Evolutionary conservation across 2,113 vertebrate species (phyloP).

Genomic region (Daubentonia madagascariensis): DNA sequence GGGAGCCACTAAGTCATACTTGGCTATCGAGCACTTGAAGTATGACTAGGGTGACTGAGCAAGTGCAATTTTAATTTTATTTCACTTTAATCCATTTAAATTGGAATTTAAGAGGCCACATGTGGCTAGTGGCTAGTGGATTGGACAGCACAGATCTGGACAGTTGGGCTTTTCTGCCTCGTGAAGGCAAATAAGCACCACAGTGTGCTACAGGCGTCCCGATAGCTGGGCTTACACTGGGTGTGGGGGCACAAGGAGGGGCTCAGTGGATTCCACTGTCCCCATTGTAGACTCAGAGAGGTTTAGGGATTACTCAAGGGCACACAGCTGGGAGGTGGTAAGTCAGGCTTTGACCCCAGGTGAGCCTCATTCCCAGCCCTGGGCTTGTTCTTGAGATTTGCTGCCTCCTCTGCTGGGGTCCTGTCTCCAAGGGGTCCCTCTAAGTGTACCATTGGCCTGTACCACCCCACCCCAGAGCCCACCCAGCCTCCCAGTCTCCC

Average conservation of each 20-base stretch:
- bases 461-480: background rate
- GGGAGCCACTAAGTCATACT: background rate
- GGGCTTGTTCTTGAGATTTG: background rate
- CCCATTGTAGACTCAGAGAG: background rate
- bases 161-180: fast-evolving
- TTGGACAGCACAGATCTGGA: fast-evolving
- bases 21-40: background rate
- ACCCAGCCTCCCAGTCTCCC: background rate
- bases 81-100: background rate
- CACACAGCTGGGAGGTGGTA: background rate
- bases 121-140: background rate
- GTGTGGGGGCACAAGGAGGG: too few relatives aligned
- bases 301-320: background rate
- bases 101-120: background rate
- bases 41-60: background rate
- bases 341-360: background rate
- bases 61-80: background rate
- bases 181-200: background rate
- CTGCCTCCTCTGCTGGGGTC: background rate
- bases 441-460: background rate
- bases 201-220: fast-evolving
- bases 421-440: background rate
- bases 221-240: background rate
- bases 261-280: background rate
- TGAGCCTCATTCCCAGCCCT: background rate